Percentiles rank a stretch among this genome's conserved stretches.
These are phyloP conservation scores for Oreohelix idahoensis DNA, from an alignment of 1,140 invertebrate species.

Conservation along the genomic window DNA sequence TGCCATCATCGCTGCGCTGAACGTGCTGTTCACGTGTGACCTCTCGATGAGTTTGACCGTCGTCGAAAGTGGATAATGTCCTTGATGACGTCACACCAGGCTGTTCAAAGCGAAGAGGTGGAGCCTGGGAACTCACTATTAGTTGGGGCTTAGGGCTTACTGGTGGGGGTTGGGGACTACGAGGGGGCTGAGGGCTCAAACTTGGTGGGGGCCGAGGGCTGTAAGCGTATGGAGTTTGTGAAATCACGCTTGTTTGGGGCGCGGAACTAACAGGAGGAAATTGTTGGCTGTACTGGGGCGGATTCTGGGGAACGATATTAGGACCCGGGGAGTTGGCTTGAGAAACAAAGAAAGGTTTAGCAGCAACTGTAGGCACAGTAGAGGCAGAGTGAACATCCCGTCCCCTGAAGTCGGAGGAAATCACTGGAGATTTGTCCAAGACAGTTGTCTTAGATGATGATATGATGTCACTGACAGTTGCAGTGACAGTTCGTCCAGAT, in stretches of 20 bases:
- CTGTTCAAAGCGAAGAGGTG: not conserved
- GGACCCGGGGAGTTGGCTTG: not conserved
- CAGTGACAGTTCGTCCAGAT: not conserved
- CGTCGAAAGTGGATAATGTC: slow-evolving; percentile 29
- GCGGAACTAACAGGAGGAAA: not conserved
- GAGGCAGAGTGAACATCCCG: not conserved
- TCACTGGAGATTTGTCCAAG: not conserved
- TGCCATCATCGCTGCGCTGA: slow-evolving; percentile 17
- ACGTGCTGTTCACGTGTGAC: slow-evolving; percentile 39
- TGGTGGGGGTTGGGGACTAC: not conserved
- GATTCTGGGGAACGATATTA: not conserved
- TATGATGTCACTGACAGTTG: not conserved
- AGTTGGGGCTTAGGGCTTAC: not conserved
- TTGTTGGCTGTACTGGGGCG: not conserved
- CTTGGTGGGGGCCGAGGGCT: not conserved
- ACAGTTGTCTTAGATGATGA: not conserved
- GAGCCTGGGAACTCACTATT: not conserved
- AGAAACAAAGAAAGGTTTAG: slow-evolving; percentile 8
- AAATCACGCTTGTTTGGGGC: not conserved
- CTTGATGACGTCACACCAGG: slow-evolving; percentile 15
- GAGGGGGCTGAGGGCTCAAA: slow-evolving; percentile 1
- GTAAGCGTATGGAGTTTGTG: not conserved
- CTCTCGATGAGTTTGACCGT: slow-evolving; percentile 32
- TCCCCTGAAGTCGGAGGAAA: not conserved
- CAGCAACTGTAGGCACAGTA: not conserved